Conservation (phyloP, 2,113 vertebrate genomes). For the Lophotis ruficrista region DNA sequence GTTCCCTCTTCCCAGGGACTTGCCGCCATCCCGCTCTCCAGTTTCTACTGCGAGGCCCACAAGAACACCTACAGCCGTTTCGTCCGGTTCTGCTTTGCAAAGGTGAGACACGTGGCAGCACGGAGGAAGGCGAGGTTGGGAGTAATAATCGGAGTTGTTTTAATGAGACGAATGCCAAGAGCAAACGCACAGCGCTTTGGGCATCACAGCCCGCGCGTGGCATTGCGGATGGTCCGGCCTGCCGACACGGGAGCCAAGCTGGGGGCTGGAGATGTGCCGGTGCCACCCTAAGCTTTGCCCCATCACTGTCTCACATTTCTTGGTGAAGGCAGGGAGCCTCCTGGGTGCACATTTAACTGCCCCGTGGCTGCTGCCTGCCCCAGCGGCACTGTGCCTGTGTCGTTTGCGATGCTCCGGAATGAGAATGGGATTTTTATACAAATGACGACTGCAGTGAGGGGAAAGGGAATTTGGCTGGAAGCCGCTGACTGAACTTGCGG, state of each 20-base stretch:
- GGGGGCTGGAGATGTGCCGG: background rate
- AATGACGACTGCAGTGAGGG: background rate
- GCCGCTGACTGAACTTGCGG: background rate
- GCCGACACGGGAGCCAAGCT: accelerated
- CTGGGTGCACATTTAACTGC: background rate
- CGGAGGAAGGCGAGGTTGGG: accelerated
- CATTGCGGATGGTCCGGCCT: background rate
- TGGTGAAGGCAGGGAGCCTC: background rate
- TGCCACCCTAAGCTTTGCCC: background rate
- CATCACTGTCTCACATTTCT: background rate
- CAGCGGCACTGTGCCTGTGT: background rate
- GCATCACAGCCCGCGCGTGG: background rate
- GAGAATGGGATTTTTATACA: background rate
- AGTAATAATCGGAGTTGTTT: background rate
- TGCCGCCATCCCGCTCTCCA: conserved; percentile 86
- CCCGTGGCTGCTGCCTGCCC: background rate
- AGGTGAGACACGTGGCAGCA: conserved; percentile 73
- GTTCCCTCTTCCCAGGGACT: conserved; percentile 78
- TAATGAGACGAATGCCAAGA: background rate
- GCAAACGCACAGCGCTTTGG: background rate
- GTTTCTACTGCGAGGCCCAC: conserved; percentile 85
- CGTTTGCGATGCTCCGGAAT: background rate
- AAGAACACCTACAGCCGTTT: conserved; percentile 83
- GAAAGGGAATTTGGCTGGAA: background rate
- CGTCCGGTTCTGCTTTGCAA: conserved; percentile 92